Evolutionary conservation across 2,888 invertebrate species (phyloP).

Genomic region (Trichopria drosophilae): DNA sequence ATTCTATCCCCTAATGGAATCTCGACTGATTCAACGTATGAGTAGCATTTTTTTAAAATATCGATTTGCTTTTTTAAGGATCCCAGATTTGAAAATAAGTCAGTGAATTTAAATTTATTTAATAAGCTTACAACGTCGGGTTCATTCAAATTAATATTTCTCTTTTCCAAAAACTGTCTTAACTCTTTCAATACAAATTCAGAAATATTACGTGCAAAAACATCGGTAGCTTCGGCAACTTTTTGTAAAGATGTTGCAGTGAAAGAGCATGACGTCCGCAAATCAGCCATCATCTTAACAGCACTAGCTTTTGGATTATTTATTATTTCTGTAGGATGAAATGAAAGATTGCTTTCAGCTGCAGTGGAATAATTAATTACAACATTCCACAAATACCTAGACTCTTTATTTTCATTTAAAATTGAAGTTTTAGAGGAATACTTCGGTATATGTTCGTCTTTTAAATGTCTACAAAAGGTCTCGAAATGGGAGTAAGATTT

Average conservation of each 20-base stretch:
- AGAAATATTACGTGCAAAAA: no score
- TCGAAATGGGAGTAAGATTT: no score
- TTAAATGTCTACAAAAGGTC: no score
- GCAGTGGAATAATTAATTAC: no score
- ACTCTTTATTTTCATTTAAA: no score
- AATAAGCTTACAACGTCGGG: background rate
- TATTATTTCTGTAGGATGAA: no score
- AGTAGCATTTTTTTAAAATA: background rate
- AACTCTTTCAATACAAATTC: no score
- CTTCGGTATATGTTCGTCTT: no score
- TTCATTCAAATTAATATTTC: background rate
- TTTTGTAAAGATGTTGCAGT: background rate
- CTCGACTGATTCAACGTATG: background rate
- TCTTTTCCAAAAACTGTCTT: background rate
- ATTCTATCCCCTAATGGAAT: background rate
- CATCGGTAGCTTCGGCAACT: background rate
- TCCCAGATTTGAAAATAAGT: background rate
- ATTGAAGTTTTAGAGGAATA: no score
- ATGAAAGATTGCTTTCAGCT: no score
- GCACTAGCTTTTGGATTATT: no score
- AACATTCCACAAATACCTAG: no score
- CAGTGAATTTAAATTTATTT: background rate
- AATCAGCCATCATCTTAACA: constrained; percentile 6
- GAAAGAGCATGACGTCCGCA: background rate
- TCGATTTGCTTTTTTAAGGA: background rate